A percentile compares a stretch with the other conserved stretches of the same genome.
Evolutionary conservation across 2,113 vertebrate genomes (phyloP).

Genomic region (Xerus inauris): DNA sequence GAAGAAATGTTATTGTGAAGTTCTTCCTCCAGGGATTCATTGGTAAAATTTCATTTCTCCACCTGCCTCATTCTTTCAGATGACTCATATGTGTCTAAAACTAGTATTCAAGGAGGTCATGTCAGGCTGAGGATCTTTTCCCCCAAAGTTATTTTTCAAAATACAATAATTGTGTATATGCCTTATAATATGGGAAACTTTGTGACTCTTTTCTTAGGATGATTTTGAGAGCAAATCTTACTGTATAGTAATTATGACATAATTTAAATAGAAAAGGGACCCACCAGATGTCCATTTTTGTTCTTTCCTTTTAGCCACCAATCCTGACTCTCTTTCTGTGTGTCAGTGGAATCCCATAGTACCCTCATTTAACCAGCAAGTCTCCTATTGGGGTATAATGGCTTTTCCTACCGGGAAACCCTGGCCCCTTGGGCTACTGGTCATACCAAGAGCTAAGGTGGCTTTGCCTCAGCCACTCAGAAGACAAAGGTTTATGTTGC

Average conservation of each 20-base stretch:
- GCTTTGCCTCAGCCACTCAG: not conserved
- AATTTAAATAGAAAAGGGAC: not conserved
- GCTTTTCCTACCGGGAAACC: not conserved
- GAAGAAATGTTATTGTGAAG: not conserved
- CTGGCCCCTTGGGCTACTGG: not conserved
- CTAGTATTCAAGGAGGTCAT: not conserved
- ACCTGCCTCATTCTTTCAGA: not conserved
- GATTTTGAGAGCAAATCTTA: slow-evolving; percentile 4
- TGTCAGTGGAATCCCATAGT: not conserved
- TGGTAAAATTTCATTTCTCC: not conserved
- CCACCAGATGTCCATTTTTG: not conserved
- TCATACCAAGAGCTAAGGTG: not conserved
- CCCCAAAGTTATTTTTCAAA: not conserved
- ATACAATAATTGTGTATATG: not conserved
- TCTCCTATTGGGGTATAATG: not conserved
- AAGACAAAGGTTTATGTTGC: not conserved
- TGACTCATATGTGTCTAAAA: not conserved
- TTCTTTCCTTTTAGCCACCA: not conserved
- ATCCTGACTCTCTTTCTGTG: not conserved
- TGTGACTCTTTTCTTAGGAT: not conserved
- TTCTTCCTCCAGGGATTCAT: not conserved
- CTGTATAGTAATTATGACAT: not conserved
- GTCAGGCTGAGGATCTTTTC: not conserved
- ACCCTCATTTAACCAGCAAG: not conserved
- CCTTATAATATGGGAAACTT: not conserved